phyloP scores from a whole-genome alignment of 2,888 invertebrate species.

The Xylophagus ater region DNA sequence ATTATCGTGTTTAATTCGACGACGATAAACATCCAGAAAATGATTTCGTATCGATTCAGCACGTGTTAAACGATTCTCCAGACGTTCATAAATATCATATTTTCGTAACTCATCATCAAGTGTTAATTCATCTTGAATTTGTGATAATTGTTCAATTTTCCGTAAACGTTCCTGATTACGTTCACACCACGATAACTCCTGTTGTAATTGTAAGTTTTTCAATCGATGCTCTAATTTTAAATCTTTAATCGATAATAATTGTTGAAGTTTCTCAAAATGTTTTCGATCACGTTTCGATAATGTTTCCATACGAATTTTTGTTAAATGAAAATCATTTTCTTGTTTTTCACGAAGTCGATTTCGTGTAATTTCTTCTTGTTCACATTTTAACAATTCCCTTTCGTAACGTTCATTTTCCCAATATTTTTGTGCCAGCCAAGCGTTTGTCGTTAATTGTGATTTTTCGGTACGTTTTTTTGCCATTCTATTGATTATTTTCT shows the following conservation, averaged over 20 bases:
- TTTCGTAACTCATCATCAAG: slow-evolving; percentile 32
- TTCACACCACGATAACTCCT: slow-evolving; percentile 28
- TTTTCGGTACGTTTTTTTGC: slow-evolving; percentile 33
- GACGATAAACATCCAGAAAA: slow-evolving; percentile 29
- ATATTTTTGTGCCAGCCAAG: slow-evolving; percentile 36
- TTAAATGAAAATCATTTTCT: slow-evolving; percentile 32
- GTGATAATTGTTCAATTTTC: slow-evolving; percentile 29
- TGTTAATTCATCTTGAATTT: slow-evolving; percentile 32
- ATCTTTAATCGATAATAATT: slow-evolving; percentile 30
- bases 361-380: slow-evolving; percentile 34
- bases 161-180: slow-evolving; percentile 31
- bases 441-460: slow-evolving; percentile 30
- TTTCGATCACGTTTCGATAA: slow-evolving; percentile 28
- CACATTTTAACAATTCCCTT: slow-evolving; percentile 32
- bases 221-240: slow-evolving; percentile 29
- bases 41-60: slow-evolving; percentile 31
- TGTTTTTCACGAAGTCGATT: slow-evolving; percentile 33
- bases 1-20: slow-evolving; percentile 33
- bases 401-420: slow-evolving; percentile 38
- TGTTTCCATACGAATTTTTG: slow-evolving; percentile 32
- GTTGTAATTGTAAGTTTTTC: slow-evolving; percentile 28
- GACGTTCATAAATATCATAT: slow-evolving; percentile 29
- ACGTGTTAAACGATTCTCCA: slow-evolving; percentile 30
- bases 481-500: slow-evolving; percentile 38
- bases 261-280: slow-evolving; percentile 25